Percentiles rank a stretch among this genome's conserved stretches.
Evolutionary conservation across 2,113 vertebrate species (phyloP).

Genomic region (Austrofundulus limnaeus): DNA sequence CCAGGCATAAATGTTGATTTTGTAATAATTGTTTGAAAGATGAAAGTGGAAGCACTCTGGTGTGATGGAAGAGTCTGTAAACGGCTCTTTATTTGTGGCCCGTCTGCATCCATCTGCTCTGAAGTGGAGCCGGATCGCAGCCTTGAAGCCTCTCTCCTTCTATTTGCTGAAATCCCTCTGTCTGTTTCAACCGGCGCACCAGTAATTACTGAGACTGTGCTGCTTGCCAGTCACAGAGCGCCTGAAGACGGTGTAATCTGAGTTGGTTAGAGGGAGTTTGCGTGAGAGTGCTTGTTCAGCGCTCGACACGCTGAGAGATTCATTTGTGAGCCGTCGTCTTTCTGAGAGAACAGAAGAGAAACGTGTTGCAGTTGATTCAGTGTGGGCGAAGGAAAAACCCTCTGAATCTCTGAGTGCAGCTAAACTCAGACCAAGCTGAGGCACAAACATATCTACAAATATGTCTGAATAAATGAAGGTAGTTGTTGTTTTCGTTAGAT

Average conservation of each 20-base stretch:
- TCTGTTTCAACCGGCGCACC: conserved; percentile 7
- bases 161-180: conserved; percentile 21
- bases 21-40: not conserved
- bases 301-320: conserved; percentile 45
- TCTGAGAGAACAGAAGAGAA: conserved; percentile 18
- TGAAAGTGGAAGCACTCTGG: not conserved
- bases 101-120: conserved; percentile 17
- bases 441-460: not conserved
- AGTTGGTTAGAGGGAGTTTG: conserved; percentile 25
- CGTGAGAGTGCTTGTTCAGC: conserved; percentile 15
- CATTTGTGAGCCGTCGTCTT: conserved; percentile 36
- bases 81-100: not conserved
- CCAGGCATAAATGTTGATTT: not conserved
- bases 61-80: not conserved
- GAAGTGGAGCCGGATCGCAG: conserved; percentile 3
- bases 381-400: conserved; percentile 33
- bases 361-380: conserved; percentile 6
- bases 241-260: conserved; percentile 52
- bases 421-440: not conserved
- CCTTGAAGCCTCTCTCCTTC: conserved; percentile 20
- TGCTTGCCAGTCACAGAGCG: conserved; percentile 51
- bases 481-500: too few species aligned
- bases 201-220: conserved; percentile 70
- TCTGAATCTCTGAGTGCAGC: not conserved
- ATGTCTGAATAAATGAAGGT: not conserved